These are phyloP conservation scores for Tyrophagus putrescentiae DNA, from an alignment of 1,140 invertebrate genomes.

Conservation along the genomic window DNA sequence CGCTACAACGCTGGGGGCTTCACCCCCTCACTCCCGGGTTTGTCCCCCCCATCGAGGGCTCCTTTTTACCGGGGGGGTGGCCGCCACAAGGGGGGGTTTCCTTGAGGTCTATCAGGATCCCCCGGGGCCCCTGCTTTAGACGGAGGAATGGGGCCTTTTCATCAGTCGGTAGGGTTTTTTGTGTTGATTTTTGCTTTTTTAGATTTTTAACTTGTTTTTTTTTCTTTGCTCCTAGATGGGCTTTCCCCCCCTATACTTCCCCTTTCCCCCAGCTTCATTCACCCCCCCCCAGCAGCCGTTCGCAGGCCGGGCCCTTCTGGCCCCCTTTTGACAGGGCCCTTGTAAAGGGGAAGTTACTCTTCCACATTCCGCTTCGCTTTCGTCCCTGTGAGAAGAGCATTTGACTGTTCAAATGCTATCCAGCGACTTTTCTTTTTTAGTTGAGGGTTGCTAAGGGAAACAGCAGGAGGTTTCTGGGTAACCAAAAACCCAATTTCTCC, in stretches of 20 bases:
- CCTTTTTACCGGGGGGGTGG: not conserved
- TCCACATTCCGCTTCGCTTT: not conserved
- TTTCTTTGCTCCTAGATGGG: slow-evolving; percentile 28
- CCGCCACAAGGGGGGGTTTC: not conserved
- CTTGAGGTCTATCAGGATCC: slow-evolving; percentile 31
- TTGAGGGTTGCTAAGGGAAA: not conserved
- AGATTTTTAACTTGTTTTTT: slow-evolving; percentile 16
- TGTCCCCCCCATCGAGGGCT: slow-evolving; percentile 30
- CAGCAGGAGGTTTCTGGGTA: not conserved
- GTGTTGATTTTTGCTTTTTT: not conserved
- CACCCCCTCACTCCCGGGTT: slow-evolving; percentile 29
- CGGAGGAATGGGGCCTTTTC: slow-evolving; percentile 33
- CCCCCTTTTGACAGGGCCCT: slow-evolving; percentile 26
- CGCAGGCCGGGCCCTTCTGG: slow-evolving; percentile 26
- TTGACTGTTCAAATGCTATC: not conserved
- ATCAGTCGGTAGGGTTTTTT: slow-evolving; percentile 32
- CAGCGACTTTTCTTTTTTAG: not conserved
- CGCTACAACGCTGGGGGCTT: slow-evolving; percentile 23
- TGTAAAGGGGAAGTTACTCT: slow-evolving; percentile 21
- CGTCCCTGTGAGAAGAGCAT: not conserved
- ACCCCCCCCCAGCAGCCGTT: slow-evolving; percentile 23
- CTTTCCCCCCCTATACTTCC: slow-evolving; percentile 29
- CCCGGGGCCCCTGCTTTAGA: slow-evolving; percentile 26
- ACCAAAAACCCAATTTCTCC: too few relatives aligned
- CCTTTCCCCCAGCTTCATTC: slow-evolving; percentile 29